A percentile compares a stretch with the other conserved stretches of the same genome.
phyloP scores from a whole-genome alignment of 2,888 invertebrate species.

The Adelognathus sp. region DNA sequence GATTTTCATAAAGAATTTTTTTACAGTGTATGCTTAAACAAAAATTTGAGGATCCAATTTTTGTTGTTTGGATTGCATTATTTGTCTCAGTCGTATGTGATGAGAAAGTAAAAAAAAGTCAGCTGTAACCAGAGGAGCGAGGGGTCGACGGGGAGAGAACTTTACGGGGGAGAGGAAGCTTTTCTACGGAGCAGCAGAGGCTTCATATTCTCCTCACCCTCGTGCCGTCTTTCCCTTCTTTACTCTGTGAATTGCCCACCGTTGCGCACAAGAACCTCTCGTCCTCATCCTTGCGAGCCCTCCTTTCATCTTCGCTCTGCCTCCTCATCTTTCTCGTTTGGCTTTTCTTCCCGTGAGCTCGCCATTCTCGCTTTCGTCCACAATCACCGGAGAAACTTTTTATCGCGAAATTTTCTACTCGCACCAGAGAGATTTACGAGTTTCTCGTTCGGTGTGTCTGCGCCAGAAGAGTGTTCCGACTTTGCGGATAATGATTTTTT shows the following conservation, averaged over 20 bases:
- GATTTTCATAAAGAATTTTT: no score
- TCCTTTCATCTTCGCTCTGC: constrained; percentile 71
- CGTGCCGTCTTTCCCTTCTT: neutral
- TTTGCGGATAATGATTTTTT: neutral
- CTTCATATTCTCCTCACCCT: constrained; percentile 25
- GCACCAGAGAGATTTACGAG: constrained; percentile 18
- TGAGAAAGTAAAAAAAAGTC: no score
- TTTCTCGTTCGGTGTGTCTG: neutral
- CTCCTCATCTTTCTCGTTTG: constrained; percentile 69
- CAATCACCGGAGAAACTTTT: constrained; percentile 72
- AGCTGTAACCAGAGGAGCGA: no score
- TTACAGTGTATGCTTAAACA: no score
- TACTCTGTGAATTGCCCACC: constrained; percentile 34
- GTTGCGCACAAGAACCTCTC: constrained; percentile 45
- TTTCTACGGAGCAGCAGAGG: no score
- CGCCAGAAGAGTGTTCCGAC: neutral
- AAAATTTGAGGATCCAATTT: no score
- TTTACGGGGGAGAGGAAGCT: no score
- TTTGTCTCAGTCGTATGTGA: no score
- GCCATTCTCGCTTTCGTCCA: constrained; percentile 53
- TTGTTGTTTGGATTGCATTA: no score
- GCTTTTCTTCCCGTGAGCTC: constrained; percentile 50
- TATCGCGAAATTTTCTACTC: constrained; percentile 67
- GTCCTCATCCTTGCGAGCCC: constrained; percentile 54
- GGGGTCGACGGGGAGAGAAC: neutral